Percentiles rank a stretch among this genome's conserved stretches.
Evolutionary conservation across 2,113 vertebrate genomes (phyloP).

Genomic region (Mellivora capensis): DNA sequence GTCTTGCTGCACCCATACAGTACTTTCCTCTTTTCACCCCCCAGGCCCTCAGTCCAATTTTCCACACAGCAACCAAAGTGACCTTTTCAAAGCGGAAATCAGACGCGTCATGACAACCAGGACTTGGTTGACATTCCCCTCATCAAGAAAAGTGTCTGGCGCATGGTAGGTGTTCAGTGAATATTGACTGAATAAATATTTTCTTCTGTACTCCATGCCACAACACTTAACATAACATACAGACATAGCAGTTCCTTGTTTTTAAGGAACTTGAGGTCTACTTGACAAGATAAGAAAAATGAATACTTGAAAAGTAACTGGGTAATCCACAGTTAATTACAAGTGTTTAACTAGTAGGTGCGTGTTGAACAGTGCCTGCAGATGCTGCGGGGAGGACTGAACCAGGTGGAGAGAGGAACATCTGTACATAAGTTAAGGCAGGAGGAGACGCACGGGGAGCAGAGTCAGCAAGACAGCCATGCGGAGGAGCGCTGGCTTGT

Average conservation of each 20-base stretch:
- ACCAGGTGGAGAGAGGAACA: background rate
- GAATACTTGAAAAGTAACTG: background rate
- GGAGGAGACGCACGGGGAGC: background rate
- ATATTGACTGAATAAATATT: background rate
- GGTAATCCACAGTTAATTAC: background rate
- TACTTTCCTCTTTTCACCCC: background rate
- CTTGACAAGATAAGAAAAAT: background rate
- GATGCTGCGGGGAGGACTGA: background rate
- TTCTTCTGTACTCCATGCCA: background rate
- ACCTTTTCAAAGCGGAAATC: conserved; percentile 19
- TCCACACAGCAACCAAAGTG: background rate
- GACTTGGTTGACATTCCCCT: background rate
- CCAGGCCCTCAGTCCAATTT: background rate
- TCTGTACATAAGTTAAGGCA: background rate
- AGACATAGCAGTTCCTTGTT: background rate
- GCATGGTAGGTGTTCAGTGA: background rate
- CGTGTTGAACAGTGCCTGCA: background rate
- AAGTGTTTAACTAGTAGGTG: background rate
- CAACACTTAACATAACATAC: background rate
- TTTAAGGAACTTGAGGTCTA: background rate
- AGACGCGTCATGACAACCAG: background rate
- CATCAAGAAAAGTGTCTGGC: background rate
- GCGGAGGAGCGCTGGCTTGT: background rate
- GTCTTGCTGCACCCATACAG: background rate
- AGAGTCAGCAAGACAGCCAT: background rate